Evolutionary conservation across 2,797 vertebrate genomes (phyloP), one percentile per base, ranked within the genome.

Genomic region (Pelobates cultripes): DNA sequence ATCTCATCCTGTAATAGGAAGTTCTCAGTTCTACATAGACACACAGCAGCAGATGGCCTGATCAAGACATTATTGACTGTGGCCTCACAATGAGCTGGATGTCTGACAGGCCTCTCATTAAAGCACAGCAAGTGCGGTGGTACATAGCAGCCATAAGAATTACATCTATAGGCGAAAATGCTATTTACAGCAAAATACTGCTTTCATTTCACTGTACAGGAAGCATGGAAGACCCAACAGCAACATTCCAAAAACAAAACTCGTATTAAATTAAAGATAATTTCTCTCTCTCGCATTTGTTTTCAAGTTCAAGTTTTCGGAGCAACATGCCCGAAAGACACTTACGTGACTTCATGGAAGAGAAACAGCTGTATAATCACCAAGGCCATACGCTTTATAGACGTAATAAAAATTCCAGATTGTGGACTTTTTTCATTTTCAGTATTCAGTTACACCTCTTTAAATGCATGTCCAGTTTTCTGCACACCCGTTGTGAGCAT

Each of bases 31-130:
- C 57, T 41, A 53, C 28, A 28, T 72, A 70, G 45, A 45, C 75
- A 60, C 70, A 70, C 60, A 47, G 75, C 74, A 82, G 75, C 81
- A 82, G 81, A 82, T 82, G 81, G 75, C n/a, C 75, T 28, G 51
- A 82, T 82, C 61, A 78, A 82, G 75, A 73, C 70, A 40, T 73
- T 82, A 82, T 82, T 73, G 81, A 82, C 81, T 78, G 75, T 82
- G 70, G 81, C 78, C 75, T 82, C 75, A 73, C 75, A 82, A 78
- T 78, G 75, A 67, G 81, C 70, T 82, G 81, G 81, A 82, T 77
- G 80, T 82, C 60, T 72, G 80, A 77, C 74, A 82, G 74, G 64
- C 69, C 80, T 72, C 74, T 82, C 74, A 77, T 77, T 82, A 77
- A 74, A 67, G 17, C 60, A 72, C 74, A 51, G 72, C 72, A 45